Conservation (phyloP, 2,797 vertebrate genomes). For the Gobio occitaniae region DNA sequence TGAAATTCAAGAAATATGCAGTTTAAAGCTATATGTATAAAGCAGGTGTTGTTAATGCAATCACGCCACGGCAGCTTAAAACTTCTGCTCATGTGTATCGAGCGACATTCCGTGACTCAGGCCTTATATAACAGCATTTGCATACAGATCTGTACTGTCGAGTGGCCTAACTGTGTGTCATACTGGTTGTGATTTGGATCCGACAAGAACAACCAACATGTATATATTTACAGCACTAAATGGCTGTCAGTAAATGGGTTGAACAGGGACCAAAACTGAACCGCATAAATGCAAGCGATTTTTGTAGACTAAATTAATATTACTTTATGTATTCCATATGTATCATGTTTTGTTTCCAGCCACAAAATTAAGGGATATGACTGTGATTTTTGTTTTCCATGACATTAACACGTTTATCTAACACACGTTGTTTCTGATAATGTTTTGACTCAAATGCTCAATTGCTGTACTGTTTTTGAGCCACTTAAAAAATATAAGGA, state of each 20-base stretch:
- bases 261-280: slow-evolving; percentile 46
- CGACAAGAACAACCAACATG: slow-evolving; percentile 16
- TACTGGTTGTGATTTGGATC: not conserved
- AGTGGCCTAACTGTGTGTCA: not conserved
- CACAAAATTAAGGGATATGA: slow-evolving; percentile 3
- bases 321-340: slow-evolving; percentile 27
- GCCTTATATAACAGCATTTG: slow-evolving; percentile 7
- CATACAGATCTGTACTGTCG: slow-evolving; percentile 9
- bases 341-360: slow-evolving; percentile 32
- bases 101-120: slow-evolving; percentile 7
- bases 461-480: slow-evolving; percentile 67
- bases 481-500: slow-evolving; percentile 74
- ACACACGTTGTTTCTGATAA: slow-evolving; percentile 27
- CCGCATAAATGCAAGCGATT: slow-evolving; percentile 20
- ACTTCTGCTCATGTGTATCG: slow-evolving; percentile 10
- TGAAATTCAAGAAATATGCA: slow-evolving; percentile 25
- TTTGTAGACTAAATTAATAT: slow-evolving; percentile 34
- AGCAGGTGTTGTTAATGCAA: slow-evolving; percentile 1
- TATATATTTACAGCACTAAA: slow-evolving; percentile 34
- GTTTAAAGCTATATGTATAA: slow-evolving; percentile 8
- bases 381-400: slow-evolving; percentile 29
- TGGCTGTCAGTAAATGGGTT: slow-evolving; percentile 31
- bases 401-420: slow-evolving; percentile 25
- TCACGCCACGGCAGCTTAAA: slow-evolving; percentile 34
- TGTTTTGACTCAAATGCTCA: slow-evolving; percentile 58